Conservation (phyloP, 2,113 vertebrate genomes). For the Fregata magnificens region DNA sequence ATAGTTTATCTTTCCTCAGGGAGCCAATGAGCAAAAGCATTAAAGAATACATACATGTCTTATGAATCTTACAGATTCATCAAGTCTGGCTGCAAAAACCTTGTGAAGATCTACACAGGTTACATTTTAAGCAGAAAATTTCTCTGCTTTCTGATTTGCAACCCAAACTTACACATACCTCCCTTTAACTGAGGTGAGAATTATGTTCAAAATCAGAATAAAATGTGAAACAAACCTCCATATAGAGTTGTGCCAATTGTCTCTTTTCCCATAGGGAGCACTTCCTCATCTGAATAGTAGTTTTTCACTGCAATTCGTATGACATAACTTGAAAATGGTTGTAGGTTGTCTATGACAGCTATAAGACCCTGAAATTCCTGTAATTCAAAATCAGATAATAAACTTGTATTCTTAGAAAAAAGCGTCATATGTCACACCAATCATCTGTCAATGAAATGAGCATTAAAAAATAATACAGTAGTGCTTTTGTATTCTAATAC, state of each 20-base stretch:
- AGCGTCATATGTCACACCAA: neutral
- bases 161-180: neutral
- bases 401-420: neutral
- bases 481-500: neutral
- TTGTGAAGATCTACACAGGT: neutral
- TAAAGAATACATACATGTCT: neutral
- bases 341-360: conserved; percentile 52
- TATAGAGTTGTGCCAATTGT: conserved; percentile 55
- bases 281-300: conserved; percentile 66
- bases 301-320: conserved; percentile 66
- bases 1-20: neutral
- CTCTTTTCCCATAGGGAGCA: neutral
- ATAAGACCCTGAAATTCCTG: conserved; percentile 69
- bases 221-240: conserved; percentile 66
- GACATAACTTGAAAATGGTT: conserved; percentile 71
- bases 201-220: neutral
- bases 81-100: neutral
- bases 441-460: neutral
- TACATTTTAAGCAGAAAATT: neutral
- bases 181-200: neutral
- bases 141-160: neutral
- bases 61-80: neutral
- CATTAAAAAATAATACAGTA: neutral
- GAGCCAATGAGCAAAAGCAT: neutral
- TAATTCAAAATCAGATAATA: neutral